Percentiles rank a stretch among this genome's conserved stretches.
Evolutionary conservation across 1,140 invertebrate genomes (phyloP).

Genomic region (Polypedilum vanderplanki): DNA sequence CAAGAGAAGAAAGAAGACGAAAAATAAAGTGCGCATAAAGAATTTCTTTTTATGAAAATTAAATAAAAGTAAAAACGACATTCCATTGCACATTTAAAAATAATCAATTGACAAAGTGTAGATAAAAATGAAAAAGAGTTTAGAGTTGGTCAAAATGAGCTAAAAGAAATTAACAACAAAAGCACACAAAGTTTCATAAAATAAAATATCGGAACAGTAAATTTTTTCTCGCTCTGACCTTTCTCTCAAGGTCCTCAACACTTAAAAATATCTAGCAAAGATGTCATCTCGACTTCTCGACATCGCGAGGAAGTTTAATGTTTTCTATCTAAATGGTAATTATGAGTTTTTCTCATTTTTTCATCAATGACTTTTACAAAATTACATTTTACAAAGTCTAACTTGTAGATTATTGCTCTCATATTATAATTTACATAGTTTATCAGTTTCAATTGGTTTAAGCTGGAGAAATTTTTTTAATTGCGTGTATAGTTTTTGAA

Average conservation of each 20-base stretch:
- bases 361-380: background rate
- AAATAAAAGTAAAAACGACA: too few relatives aligned
- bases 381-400: background rate
- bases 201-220: background rate
- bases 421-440: background rate
- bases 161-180: conserved; percentile 6
- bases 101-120: background rate
- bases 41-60: too few relatives aligned
- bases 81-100: background rate
- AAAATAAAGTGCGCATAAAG: too few relatives aligned
- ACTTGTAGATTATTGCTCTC: background rate
- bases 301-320: conserved; percentile 22
- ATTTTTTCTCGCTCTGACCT: background rate
- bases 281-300: conserved; percentile 16
- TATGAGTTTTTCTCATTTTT: background rate
- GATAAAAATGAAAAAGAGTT: background rate
- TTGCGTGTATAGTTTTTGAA: background rate
- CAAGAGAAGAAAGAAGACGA: too few relatives aligned
- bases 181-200: conserved; percentile 6
- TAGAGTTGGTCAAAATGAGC: background rate
- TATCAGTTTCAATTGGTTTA: background rate
- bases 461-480: background rate
- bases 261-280: background rate
- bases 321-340: conserved; percentile 24
- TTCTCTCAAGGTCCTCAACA: conserved; percentile 16